A percentile compares a stretch with the other conserved stretches of the same genome.
These are phyloP conservation scores for Euplexia lucipara DNA, from an alignment of 2,888 invertebrate species.

Conservation along the genomic window DNA sequence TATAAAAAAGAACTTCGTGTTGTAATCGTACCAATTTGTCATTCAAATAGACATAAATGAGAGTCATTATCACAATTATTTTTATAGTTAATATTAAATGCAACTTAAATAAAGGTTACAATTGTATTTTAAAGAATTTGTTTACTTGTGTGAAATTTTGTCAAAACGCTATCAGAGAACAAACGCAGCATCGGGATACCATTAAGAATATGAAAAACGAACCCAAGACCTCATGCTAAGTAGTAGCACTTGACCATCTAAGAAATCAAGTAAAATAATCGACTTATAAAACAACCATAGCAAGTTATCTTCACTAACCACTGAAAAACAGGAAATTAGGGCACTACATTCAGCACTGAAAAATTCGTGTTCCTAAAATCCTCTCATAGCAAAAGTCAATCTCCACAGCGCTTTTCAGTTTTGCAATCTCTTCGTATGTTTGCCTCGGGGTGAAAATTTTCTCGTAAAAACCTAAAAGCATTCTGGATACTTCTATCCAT, in stretches of 20 bases:
- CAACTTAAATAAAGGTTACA: background rate
- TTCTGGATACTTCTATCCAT: constrained; percentile 39
- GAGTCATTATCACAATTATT: background rate
- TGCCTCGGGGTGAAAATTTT: constrained; percentile 33
- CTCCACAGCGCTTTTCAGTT: constrained; percentile 25
- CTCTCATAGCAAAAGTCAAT: constrained; percentile 18
- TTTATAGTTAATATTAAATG: background rate
- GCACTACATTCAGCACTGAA: background rate
- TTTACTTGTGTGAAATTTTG: too few species aligned
- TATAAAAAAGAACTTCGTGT: constrained; percentile 5
- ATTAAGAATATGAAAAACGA: too few species aligned
- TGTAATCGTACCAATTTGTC: constrained; percentile 10
- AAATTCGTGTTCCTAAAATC: constrained; percentile 22
- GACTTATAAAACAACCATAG: background rate
- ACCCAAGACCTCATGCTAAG: too few species aligned
- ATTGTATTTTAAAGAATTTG: background rate
- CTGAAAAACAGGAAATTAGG: background rate
- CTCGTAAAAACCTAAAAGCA: constrained; percentile 54
- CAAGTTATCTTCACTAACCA: background rate
- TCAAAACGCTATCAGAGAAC: too few species aligned
- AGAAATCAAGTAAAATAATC: too few species aligned
- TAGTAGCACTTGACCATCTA: too few species aligned
- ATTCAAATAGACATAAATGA: background rate
- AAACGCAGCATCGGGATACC: too few species aligned
- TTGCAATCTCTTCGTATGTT: constrained; percentile 35